Percentiles rank a stretch among this genome's conserved stretches.
Conservation (phyloP, 2,113 vertebrate genomes). For the Chlorodrepanis virens region DNA sequence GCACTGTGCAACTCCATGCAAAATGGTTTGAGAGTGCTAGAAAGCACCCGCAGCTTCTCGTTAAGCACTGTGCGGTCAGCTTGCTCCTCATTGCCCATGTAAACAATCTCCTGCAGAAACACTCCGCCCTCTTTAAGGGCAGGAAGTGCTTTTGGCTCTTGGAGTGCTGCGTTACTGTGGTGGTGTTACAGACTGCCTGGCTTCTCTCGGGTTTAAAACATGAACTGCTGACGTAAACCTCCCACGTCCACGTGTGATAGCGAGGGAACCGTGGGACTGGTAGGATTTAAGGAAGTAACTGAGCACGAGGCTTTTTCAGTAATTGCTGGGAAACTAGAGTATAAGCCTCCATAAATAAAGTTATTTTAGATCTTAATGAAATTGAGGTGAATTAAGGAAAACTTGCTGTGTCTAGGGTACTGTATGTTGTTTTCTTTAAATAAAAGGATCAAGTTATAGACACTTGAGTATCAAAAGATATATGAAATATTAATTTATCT, state of each 20-base stretch:
- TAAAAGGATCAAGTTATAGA: not conserved
- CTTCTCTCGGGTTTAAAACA: not conserved
- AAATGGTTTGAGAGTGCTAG: fast-evolving
- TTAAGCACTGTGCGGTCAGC: not conserved
- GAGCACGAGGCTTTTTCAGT: fast-evolving
- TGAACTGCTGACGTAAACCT: no score
- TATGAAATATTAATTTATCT: not conserved
- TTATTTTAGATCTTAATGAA: not conserved
- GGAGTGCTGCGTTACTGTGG: fast-evolving
- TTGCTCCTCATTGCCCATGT: fast-evolving
- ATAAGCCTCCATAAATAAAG: not conserved
- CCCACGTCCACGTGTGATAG: fast-evolving
- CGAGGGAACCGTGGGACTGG: not conserved
- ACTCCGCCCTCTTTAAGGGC: not conserved
- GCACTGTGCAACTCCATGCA: fast-evolving
- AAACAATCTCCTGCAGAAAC: not conserved
- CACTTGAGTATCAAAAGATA: not conserved
- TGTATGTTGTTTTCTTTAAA: not conserved
- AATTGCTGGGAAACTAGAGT: not conserved
- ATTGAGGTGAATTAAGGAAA: not conserved
- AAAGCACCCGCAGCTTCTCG: fast-evolving
- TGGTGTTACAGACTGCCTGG: not conserved
- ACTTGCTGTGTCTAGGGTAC: not conserved
- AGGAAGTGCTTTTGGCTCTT: not conserved
- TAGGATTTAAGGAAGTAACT: not conserved